Percentiles rank a stretch among this genome's conserved stretches.
phyloP scores from a whole-genome alignment of 2,113 vertebrate species.

The Gallinago undulata region DNA sequence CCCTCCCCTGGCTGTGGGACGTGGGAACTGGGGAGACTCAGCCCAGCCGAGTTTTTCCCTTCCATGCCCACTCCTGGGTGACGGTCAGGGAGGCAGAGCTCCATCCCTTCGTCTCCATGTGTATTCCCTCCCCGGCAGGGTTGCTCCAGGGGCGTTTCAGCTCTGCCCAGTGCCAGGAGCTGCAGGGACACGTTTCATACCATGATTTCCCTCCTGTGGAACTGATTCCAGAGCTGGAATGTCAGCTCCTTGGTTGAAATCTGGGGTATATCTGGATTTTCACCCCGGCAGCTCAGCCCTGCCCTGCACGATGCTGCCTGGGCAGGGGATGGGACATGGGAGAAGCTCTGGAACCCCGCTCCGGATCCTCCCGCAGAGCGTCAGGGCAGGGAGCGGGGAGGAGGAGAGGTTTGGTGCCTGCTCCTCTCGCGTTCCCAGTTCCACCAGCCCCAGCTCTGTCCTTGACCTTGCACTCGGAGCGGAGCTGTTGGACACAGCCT shows the following conservation, averaged over 20 bases:
- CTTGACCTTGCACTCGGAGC: neutral
- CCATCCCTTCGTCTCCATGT: neutral
- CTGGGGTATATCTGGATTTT: neutral
- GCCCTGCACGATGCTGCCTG: neutral
- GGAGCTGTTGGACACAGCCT: neutral
- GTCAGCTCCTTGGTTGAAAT: neutral
- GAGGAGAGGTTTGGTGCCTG: neutral
- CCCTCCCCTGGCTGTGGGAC: fast-evolving
- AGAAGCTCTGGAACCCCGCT: neutral
- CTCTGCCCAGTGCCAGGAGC: neutral
- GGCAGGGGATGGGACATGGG: fast-evolving
- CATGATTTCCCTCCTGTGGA: neutral
- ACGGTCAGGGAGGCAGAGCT: neutral
- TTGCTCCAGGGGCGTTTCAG: fast-evolving
- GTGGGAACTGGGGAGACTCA: fast-evolving
- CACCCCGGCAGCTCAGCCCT: neutral
- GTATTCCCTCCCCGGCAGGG: neutral
- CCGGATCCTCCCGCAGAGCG: neutral
- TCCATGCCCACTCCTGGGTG: fast-evolving
- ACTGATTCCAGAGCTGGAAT: neutral
- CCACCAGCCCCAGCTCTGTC: neutral
- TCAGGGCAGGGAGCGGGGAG: neutral
- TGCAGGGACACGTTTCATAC: fast-evolving
- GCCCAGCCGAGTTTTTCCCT: fast-evolving
- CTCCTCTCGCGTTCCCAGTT: neutral